phyloP scores from a whole-genome alignment of 1,140 invertebrate species.

The Drosophila neocordata region DNA sequence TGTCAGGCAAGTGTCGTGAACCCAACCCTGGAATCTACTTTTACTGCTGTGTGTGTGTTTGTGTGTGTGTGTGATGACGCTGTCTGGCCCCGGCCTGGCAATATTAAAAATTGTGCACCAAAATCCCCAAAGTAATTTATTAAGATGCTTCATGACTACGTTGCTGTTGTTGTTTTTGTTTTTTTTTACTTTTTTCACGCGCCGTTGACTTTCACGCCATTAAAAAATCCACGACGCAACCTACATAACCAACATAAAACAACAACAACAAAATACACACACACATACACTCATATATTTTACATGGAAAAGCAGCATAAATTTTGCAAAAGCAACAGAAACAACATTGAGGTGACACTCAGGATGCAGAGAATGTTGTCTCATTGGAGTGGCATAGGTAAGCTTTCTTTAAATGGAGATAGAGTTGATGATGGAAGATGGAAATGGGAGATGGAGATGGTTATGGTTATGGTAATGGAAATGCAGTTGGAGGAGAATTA shows the following conservation, averaged over 20 bases:
- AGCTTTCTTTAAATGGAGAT: slow-evolving; percentile 44
- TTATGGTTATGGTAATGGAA: not conserved
- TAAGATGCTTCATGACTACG: slow-evolving; percentile 80
- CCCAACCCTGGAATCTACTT: slow-evolving; percentile 22
- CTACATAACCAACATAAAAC: slow-evolving; percentile 30
- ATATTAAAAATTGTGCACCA: slow-evolving; percentile 81
- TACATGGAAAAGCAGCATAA: slow-evolving; percentile 67
- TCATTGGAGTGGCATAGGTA: slow-evolving; percentile 46
- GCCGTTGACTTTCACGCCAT: slow-evolving; percentile 77
- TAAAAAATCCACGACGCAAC: slow-evolving; percentile 70
- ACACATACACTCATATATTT: slow-evolving; percentile 5
- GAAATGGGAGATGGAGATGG: not conserved
- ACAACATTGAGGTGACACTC: slow-evolving; percentile 41
- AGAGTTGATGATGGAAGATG: slow-evolving; percentile 29
- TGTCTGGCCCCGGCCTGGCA: slow-evolving; percentile 39
- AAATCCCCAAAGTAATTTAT: slow-evolving; percentile 82
- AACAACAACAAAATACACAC: slow-evolving; percentile 3
- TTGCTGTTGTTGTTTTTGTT: slow-evolving; percentile 6
- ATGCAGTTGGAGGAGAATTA: not conserved
- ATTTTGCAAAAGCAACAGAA: slow-evolving; percentile 37
- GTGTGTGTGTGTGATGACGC: slow-evolving; percentile 41
- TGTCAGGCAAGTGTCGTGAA: slow-evolving; percentile 74
- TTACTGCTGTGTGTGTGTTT: not conserved
- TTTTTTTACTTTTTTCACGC: slow-evolving; percentile 58
- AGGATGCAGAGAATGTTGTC: slow-evolving; percentile 27